Percentiles rank a stretch among this genome's conserved stretches.
Conservation (phyloP, 2,113 vertebrate genomes). For the Charadrius vociferus region DNA sequence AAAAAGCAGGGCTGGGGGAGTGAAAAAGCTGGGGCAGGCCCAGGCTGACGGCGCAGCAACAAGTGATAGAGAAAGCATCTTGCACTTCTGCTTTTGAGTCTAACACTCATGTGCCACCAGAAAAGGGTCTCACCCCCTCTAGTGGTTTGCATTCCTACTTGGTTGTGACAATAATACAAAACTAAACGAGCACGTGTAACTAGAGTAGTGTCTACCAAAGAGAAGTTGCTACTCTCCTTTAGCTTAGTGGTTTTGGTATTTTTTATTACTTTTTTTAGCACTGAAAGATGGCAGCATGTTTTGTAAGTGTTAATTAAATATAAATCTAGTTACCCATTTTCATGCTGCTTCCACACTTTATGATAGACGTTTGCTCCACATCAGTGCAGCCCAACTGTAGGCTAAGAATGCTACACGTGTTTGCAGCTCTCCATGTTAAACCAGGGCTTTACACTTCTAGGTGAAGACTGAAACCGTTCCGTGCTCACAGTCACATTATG, state of each 20-base stretch:
- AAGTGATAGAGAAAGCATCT: background rate
- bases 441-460: fast-evolving
- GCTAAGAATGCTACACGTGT: fast-evolving
- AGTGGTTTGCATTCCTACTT: background rate
- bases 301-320: background rate
- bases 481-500: fast-evolving
- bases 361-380: fast-evolving
- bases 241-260: background rate
- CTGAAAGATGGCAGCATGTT: background rate
- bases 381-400: fast-evolving
- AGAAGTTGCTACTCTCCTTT: background rate
- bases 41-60: background rate
- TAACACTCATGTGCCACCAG: background rate
- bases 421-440: fast-evolving
- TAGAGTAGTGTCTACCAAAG: background rate
- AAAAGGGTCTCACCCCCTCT: background rate
- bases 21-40: background rate
- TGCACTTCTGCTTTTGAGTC: fast-evolving
- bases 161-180: background rate
- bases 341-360: background rate
- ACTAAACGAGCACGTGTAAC: fast-evolving
- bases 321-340: background rate
- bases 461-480: fast-evolving
- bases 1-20: background rate
- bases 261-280: background rate